Evolutionary conservation across 1,140 invertebrate species (phyloP), one percentile per base, ranked within the genome.

Genomic region (Cyrtorhinus lividipennis): DNA sequence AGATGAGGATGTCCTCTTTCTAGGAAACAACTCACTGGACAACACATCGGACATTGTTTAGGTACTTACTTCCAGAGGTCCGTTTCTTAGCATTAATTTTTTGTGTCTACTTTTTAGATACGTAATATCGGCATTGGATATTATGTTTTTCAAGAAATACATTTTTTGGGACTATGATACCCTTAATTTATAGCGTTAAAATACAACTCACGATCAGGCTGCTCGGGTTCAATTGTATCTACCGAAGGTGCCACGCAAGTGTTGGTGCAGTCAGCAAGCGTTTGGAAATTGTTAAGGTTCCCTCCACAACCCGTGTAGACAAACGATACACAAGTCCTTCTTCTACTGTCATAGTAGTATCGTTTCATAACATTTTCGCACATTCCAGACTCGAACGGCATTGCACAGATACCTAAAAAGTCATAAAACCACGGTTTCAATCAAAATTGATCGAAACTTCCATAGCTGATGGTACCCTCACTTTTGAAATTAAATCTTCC

Each of bases 211-310:
- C 65, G 62, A 38, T 27, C 61, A 25, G 26, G 18, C 30, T 26
- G 24, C 1, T 48, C 26, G 20, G 53, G 25, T 22, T 53, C 12
- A n/a, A n/a, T n/a, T n/a, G n/a, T n/a, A n/a, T n/a, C n/a, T 8
- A 20, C 10, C 10, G 48, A 12, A 53, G 48, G 20, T 13, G 48
- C 48, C 12, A 15, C 15, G 46, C 64, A 84, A 61, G 74, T 74
- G 56, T 75, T 72, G 71, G 80, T 75, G 71, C 83, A 86, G 59
- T 77, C 78, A 64, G 75, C 72, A 38, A 74, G 66, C 62, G 76
- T 77, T 64, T 76, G 73, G 72, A 86, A 87, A 67, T 79, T 80
- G 77, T 88, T 88, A 53, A 72, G 74, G 71, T 87, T 87, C 57
- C 82, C 82, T 66, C 77, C 78, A 72, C 82, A 84, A 68, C 83